phyloP scores from a whole-genome alignment of 1,140 invertebrate species.

The Pomacea maculata region DNA sequence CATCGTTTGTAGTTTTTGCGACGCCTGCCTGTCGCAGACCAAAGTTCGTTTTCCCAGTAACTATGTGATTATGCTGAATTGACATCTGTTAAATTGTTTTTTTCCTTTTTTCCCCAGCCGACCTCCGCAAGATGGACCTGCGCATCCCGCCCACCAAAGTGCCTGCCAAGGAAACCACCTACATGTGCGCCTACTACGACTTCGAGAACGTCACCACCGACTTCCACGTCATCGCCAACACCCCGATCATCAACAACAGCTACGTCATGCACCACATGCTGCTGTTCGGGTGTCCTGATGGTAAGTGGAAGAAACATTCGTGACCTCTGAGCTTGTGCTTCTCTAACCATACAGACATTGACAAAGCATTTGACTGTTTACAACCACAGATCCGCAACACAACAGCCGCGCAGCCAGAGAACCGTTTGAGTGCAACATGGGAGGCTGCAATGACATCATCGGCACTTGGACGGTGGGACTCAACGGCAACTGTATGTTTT shows the following conservation, averaged over 20 bases:
- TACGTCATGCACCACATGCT: conserved; percentile 39
- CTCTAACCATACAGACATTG: too few species aligned
- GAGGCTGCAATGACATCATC: conserved; percentile 19
- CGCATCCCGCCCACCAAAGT: conserved; percentile 18
- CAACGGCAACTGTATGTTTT: neutral
- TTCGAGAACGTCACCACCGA: conserved; percentile 14
- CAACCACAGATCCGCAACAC: neutral
- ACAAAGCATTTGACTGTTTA: too few species aligned
- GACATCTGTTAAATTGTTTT: neutral
- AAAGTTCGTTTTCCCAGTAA: too few species aligned
- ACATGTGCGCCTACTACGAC: conserved; percentile 33
- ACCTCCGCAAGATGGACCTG: conserved; percentile 2
- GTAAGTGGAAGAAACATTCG: too few species aligned
- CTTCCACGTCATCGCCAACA: conserved; percentile 39
- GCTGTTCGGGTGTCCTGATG: conserved; percentile 25
- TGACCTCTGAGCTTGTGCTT: too few species aligned
- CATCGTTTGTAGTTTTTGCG: too few species aligned
- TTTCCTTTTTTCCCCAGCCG: neutral
- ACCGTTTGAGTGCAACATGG: conserved; percentile 1
- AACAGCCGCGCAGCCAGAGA: neutral
- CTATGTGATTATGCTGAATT: too few species aligned
- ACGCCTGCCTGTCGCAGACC: too few species aligned
- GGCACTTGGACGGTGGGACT: neutral
- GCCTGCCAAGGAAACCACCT: conserved; percentile 33
- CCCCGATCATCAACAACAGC: conserved; percentile 31